Evolutionary conservation across 2,797 vertebrate species (phyloP).

Genomic region (Falco berigora): DNA sequence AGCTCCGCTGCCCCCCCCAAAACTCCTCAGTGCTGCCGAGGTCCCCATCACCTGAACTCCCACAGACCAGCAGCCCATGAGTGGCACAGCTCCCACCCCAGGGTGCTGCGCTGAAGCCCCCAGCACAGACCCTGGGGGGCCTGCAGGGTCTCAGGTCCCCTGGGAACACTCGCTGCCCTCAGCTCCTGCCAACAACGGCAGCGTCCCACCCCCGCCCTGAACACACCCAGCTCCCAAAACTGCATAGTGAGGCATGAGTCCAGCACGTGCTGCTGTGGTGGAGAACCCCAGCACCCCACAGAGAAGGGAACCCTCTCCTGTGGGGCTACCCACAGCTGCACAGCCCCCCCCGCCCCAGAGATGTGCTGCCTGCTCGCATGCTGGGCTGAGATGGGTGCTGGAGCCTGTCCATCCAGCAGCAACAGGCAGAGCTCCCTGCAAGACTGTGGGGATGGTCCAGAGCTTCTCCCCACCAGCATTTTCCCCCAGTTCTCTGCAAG

Average conservation of each 20-base stretch:
- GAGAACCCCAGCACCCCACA: background rate
- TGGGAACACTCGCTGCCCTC: background rate
- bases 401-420: background rate
- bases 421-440: background rate
- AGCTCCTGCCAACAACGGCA: background rate
- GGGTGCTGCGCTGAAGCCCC: background rate
- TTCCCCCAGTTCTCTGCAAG: background rate
- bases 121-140: background rate
- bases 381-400: background rate
- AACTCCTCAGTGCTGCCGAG: background rate
- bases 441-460: background rate
- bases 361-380: background rate
- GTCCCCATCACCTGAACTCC: rapidly evolving
- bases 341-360: too few relatives aligned
- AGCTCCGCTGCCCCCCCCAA: rapidly evolving
- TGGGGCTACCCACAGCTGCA: background rate
- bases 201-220: background rate
- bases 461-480: background rate
- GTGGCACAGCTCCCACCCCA: background rate
- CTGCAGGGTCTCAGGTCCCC: background rate
- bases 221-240: background rate
- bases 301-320: background rate
- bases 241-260: background rate
- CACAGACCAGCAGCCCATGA: background rate
- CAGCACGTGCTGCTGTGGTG: background rate